phyloP scores from a whole-genome alignment of 2,797 vertebrate species.

The Argya squamiceps region DNA sequence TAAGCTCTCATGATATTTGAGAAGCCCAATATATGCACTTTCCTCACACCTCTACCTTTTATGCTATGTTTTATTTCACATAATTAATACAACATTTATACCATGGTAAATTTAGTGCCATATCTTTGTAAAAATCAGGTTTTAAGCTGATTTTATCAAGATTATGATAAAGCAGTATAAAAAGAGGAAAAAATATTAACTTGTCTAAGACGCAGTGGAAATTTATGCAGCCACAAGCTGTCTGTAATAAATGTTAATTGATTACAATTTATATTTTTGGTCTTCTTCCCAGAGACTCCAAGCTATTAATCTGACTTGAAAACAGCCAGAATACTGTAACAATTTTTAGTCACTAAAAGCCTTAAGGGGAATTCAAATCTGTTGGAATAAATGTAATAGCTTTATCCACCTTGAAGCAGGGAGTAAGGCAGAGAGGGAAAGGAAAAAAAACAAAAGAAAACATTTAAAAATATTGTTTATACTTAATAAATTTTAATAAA shows the following conservation, averaged over 20 bases:
- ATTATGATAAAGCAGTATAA: not conserved
- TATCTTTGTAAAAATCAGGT: not conserved
- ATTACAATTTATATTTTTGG: constrained; percentile 60
- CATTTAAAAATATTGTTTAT: not conserved
- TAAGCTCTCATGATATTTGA: not conserved
- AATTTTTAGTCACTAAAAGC: constrained; percentile 13
- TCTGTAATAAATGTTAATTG: constrained; percentile 58
- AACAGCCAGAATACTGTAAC: not conserved
- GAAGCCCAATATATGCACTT: not conserved
- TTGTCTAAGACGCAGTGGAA: constrained; percentile 8
- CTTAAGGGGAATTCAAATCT: not conserved
- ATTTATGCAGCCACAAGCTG: constrained; percentile 41
- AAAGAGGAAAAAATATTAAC: constrained; percentile 28
- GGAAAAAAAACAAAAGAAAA: not conserved
- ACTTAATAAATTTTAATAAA: not conserved
- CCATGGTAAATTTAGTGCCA: not conserved
- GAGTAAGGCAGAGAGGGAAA: not conserved
- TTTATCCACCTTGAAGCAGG: not conserved
- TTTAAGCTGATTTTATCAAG: not conserved
- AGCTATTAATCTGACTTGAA: constrained; percentile 37
- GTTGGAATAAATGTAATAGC: not conserved
- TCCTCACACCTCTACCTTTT: rapidly evolving
- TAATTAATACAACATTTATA: not conserved
- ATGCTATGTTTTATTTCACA: not conserved
- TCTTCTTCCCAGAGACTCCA: constrained; percentile 25